phyloP scores from a whole-genome alignment of 2,888 invertebrate genomes.

The Parnassius smintheus region DNA sequence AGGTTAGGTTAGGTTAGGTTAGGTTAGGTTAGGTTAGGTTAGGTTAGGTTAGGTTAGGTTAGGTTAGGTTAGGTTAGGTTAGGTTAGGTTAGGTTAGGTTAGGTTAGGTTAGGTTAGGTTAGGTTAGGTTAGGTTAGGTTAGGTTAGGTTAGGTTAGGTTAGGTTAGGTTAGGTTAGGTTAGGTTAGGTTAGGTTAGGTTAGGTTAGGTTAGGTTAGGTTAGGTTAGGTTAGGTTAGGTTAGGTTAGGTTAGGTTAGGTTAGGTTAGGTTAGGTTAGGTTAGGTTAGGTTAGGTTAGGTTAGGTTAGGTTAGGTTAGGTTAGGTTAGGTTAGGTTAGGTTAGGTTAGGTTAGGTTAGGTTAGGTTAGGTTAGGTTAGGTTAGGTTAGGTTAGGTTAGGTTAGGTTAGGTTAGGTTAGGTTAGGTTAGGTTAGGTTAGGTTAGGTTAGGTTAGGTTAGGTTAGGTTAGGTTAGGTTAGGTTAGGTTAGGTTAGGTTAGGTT shows the following conservation, averaged over 20 bases:
- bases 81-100: conserved; percentile 30
- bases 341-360: conserved; percentile 27
- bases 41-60: conserved; percentile 29
- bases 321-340: conserved; percentile 30
- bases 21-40: conserved; percentile 29
- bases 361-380: conserved; percentile 25
- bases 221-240: conserved; percentile 27
- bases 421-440: conserved; percentile 29
- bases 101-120: conserved; percentile 29
- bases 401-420: conserved; percentile 25
- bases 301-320: conserved; percentile 32
- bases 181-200: conserved; percentile 33
- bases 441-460: conserved; percentile 23
- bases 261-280: conserved; percentile 32
- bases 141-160: conserved; percentile 26
- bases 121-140: conserved; percentile 26
- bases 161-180: conserved; percentile 32
- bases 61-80: conserved; percentile 30
- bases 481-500: conserved; percentile 20
- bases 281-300: conserved; percentile 32
- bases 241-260: conserved; percentile 30
- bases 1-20: conserved; percentile 29
- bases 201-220: conserved; percentile 30
- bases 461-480: conserved; percentile 22
- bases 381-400: conserved; percentile 21